These are phyloP conservation scores for Goniozus legneri DNA, from an alignment of 1,140 invertebrate genomes.

Conservation along the genomic window DNA sequence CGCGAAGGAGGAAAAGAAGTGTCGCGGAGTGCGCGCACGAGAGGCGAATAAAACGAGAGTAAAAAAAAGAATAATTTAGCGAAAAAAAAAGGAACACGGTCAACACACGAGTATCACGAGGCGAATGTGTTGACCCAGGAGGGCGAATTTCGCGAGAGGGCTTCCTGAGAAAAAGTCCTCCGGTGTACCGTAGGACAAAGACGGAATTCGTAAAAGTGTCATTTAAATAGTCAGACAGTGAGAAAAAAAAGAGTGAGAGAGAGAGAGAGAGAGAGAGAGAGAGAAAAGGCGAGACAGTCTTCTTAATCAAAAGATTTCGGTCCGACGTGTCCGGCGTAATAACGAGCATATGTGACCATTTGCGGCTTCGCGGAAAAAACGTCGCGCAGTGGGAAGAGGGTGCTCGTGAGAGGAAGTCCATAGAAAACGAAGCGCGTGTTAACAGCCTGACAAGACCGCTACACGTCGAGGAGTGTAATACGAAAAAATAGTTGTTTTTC, in stretches of 20 bases:
- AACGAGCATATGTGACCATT: conserved; percentile 27
- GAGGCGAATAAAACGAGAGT: neutral
- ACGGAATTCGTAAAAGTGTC: too few relatives aligned
- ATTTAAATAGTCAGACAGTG: too few relatives aligned
- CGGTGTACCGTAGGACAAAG: too few relatives aligned
- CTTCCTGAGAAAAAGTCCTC: too few relatives aligned
- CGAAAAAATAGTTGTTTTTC: too few relatives aligned
- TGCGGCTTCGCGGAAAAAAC: neutral
- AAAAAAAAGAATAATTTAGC: neutral
- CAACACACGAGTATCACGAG: neutral
- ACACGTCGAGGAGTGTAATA: too few relatives aligned
- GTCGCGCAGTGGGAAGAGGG: neutral
- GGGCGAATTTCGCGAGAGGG: conserved; percentile 2
- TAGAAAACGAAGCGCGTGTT: too few relatives aligned
- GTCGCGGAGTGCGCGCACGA: neutral
- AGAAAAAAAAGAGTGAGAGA: neutral
- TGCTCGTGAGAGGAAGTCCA: neutral
- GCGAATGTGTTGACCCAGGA: neutral
- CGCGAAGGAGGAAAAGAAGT: neutral
- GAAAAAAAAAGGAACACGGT: conserved; percentile 2
- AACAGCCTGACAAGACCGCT: too few relatives aligned
- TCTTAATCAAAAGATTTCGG: conserved; percentile 34
- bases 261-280: neutral
- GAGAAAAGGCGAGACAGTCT: conserved; percentile 19
- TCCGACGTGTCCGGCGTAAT: conserved; percentile 27